Conservation (phyloP, 2,888 invertebrate species). For the Tetragonula carbonaria region DNA sequence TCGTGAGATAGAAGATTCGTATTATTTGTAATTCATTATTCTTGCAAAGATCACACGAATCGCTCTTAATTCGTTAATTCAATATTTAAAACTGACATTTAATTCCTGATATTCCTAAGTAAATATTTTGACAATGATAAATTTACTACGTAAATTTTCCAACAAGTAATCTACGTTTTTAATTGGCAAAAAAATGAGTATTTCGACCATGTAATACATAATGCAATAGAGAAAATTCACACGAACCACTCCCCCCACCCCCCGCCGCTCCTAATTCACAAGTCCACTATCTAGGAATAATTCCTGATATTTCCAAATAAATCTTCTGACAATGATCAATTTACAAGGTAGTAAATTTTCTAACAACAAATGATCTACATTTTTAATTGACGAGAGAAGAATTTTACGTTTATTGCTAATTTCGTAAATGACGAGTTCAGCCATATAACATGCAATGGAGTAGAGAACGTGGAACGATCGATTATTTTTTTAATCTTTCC, state of each 20-base stretch:
- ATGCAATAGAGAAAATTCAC: neutral
- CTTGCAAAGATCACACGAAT: neutral
- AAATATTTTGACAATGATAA: neutral
- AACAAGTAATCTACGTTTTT: neutral
- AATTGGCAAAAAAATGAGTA: neutral
- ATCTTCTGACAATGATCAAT: neutral
- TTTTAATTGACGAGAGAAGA: neutral
- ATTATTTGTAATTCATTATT: neutral
- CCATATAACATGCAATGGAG: neutral
- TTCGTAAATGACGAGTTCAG: neutral
- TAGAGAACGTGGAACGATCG: neutral
- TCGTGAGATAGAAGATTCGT: neutral
- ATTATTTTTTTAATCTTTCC: neutral
- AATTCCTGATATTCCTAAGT: neutral
- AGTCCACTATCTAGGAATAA: no score
- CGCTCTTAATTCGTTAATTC: neutral
- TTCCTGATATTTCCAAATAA: neutral
- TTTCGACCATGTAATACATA: neutral
- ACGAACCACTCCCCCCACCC: no score
- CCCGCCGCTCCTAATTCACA: no score
- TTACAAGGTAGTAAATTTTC: neutral
- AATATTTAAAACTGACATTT: neutral
- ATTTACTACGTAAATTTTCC: neutral
- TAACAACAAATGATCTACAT: neutral
- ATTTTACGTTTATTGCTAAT: neutral